phyloP scores from a whole-genome alignment of 1,140 invertebrate genomes.

The Steinernema khuongi region DNA sequence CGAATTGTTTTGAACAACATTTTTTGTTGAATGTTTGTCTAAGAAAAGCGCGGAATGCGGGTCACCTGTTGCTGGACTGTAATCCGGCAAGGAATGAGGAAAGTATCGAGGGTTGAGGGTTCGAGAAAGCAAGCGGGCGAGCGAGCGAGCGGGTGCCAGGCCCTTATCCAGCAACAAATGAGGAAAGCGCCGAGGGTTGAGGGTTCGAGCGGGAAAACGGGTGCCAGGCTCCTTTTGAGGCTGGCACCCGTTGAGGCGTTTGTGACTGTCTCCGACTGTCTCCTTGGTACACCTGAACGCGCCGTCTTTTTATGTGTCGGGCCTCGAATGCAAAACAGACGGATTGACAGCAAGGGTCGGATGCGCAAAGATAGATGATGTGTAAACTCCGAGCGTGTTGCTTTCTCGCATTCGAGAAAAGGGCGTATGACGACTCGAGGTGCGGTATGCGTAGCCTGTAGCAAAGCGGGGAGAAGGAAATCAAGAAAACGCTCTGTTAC shows the following conservation, averaged over 20 bases:
- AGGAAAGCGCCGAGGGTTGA: too few relatives aligned
- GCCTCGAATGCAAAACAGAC: too few relatives aligned
- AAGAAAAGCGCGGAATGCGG: not conserved
- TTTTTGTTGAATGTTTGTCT: not conserved
- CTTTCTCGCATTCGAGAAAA: not conserved
- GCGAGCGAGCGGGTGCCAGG: not conserved
- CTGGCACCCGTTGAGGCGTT: too few relatives aligned
- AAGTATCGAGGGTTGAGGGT: not conserved
- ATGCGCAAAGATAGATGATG: slow-evolving; percentile 4
- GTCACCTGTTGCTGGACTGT: not conserved
- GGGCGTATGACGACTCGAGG: not conserved
- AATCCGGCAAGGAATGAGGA: not conserved
- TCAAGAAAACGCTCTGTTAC: not conserved
- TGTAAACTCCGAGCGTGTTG: not conserved
- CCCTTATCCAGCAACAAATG: not conserved
- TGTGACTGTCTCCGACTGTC: too few relatives aligned
- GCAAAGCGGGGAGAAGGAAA: not conserved
- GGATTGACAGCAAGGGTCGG: too few relatives aligned
- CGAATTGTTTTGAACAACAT: not conserved
- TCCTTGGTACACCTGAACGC: too few relatives aligned
- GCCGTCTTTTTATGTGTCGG: too few relatives aligned
- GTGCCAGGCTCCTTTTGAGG: too few relatives aligned
- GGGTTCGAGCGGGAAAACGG: too few relatives aligned
- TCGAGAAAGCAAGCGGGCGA: not conserved
- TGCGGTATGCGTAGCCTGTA: not conserved